Base-by-base conservation (phyloP, 1,140 invertebrate species). In the Nasonia giraulti region DNA sequence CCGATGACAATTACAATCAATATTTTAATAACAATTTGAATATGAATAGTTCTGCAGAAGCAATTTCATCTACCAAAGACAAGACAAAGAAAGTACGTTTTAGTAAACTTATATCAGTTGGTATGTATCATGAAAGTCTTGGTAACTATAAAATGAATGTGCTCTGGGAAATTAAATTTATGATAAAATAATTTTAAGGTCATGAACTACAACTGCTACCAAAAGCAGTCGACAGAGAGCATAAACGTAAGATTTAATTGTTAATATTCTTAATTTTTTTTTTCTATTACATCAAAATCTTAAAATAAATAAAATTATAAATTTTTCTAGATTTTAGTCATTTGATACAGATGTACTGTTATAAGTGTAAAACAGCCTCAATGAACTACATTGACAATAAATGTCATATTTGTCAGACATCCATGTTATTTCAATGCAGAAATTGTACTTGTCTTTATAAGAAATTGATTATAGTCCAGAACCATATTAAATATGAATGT, bases 401-500 rank as follows among this genome's bases (percentile, higher is more conserved):
- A 50, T 83, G 82, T 71, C 2, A 23, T 8, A 27, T 31, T 12
- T 83, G 82, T 37, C 37, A 78, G 14, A 33, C 74, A n/a, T 12
- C 47, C 23, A 20, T 83, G 31, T 78, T 83, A 33, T 83, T 83
- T 37, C 82, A 83, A 78, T 83, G 82, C 44, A 27, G 12, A 37
- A 71, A 50, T n/a, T 83, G 82, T 66, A 11, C 62, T 47, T 20
- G 40, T 55, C 2, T 83, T 50, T 83, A 71, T 23, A 78, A 83
- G 37, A 78, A 17, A 78, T 78, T 83, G 27, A 37, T 75, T 55
- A 69, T 20, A 12, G 68, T 83, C 20, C 40, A 71, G 55, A 83
- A 78, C 14, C 82, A 83, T 10, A 27, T 83, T 33, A 78, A 78
- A 78, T 83, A 83, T 78, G 82, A 83, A 44, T 83, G 82, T 47